Evolutionary conservation across 2,113 vertebrate genomes (phyloP), one percentile per base, ranked within the genome.

Genomic region (Agelaius tricolor): DNA sequence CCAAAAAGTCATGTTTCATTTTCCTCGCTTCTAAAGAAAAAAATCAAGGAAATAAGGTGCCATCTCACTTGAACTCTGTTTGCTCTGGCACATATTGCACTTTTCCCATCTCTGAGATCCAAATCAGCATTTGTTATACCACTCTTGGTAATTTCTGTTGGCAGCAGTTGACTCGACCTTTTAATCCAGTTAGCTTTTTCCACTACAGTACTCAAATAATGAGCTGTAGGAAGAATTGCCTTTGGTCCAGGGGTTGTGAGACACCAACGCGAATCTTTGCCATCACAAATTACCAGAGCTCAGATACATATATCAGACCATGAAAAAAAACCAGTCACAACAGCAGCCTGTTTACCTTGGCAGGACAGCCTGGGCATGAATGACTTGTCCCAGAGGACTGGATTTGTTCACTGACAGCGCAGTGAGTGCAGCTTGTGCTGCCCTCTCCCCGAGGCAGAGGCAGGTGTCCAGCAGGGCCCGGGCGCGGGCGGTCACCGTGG

Each of bases 391-490:
- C 47, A 94, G 72, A 84, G 89, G 90, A 4, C 51, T 71, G 6
- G 35, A 13, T 82, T 55, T 97, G 47, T 8, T 82, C 74, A 31
- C 80, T 93, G 96, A 89, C 72, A 94, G 94, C 62, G 43, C 55
- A 77, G 91, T 47, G 72, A 97, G 94, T 33, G 97, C 97, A 19
- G 94, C 71, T 7, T 91, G 69, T 31, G 98, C 97, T 46, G 97
- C 97, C 13, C 66, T 76, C 88, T 97, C 98, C 10, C 98, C 97
- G 4, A 98, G 96, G 84, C 94, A 94, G 1, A 94, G 85, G 65
- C 96, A 98, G 16, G 91, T 97, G 93, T 98, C 97, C 52, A 98
- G 49, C 81, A 98, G 77, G 17, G 96, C 97, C 44, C 98, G 96
- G 5, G 97, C 87, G 6, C 97, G 97, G 3, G 61, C 85, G 1